A percentile compares a stretch with the other conserved stretches of the same genome.
Evolutionary conservation across 2,888 invertebrate genomes (phyloP).

Genomic region (Eulithis testata): DNA sequence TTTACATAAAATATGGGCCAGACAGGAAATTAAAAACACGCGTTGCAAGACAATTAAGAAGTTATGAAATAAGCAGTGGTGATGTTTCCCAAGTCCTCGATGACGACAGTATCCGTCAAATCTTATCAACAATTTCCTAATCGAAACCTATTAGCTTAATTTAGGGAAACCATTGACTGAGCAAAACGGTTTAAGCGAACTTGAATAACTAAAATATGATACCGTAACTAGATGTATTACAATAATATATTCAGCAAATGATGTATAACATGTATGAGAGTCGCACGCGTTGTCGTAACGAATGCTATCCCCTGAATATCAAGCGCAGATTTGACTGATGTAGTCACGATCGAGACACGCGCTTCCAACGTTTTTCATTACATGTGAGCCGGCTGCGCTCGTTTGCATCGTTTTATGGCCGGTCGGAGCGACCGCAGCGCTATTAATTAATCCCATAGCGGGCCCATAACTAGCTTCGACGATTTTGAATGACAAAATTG

Average conservation of each 20-base stretch:
- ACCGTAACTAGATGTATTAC: constrained; percentile 48
- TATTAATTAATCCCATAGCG: constrained; percentile 75
- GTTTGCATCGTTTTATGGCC: constrained; percentile 71
- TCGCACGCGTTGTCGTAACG: constrained; percentile 63
- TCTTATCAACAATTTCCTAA: constrained; percentile 33
- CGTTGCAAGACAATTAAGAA: constrained; percentile 10
- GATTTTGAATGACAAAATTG: constrained; percentile 77
- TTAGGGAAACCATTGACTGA: constrained; percentile 36
- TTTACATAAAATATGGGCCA: constrained; percentile 5
- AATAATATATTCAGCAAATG: constrained; percentile 59
- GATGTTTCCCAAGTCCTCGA: constrained; percentile 27
- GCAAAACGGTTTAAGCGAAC: constrained; percentile 29
- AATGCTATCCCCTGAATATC: constrained; percentile 72
- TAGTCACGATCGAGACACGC: constrained; percentile 71
- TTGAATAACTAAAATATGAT: constrained; percentile 34
- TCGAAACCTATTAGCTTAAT: constrained; percentile 33
- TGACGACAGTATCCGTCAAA: constrained; percentile 22
- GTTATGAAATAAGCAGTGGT: constrained; percentile 23
- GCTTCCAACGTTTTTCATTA: constrained; percentile 69
- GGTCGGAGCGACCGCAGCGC: constrained; percentile 49
- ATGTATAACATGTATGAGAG: constrained; percentile 57
- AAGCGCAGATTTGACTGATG: constrained; percentile 77
- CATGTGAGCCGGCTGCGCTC: constrained; percentile 55
- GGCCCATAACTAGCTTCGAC: constrained; percentile 57
- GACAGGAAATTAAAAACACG: constrained; percentile 13